Conservation (phyloP, 2,113 vertebrate genomes). For the Trachemys scripta region DNA sequence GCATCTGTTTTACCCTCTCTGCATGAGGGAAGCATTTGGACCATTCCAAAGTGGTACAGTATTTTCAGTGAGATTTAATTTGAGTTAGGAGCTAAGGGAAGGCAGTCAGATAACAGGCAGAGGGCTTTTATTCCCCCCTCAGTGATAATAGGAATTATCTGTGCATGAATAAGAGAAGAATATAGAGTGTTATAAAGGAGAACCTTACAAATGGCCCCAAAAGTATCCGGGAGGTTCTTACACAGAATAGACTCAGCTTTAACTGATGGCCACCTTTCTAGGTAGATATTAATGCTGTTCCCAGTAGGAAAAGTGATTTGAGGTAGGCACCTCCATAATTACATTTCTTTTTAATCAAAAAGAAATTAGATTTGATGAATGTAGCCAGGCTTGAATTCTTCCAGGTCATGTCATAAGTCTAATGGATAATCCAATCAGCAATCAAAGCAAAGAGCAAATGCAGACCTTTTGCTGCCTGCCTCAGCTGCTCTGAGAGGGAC, state of each 20-base stretch:
- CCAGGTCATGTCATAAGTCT: background rate
- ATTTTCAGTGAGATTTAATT: background rate
- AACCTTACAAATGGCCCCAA: background rate
- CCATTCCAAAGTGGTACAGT: background rate
- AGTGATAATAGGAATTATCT: background rate
- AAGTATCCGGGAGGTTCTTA: background rate
- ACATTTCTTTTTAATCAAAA: background rate
- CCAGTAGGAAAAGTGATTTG: background rate
- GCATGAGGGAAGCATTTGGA: background rate
- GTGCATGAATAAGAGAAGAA: background rate
- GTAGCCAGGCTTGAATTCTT: background rate
- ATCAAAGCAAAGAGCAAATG: background rate
- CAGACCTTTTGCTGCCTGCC: background rate
- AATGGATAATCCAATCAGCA: background rate
- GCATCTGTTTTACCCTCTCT: background rate
- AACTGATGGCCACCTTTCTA: background rate
- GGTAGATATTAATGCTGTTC: background rate
- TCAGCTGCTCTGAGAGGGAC: background rate
- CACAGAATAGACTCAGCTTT: conserved; percentile 9
- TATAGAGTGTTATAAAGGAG: background rate
- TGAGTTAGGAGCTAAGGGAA: background rate
- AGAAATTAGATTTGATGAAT: background rate
- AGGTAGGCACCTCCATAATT: background rate
- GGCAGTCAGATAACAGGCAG: background rate
- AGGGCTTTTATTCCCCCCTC: background rate